Percentiles rank a stretch among this genome's conserved stretches.
phyloP scores from a whole-genome alignment of 2,797 vertebrate genomes.

The Arrhamphus sclerolepis region DNA sequence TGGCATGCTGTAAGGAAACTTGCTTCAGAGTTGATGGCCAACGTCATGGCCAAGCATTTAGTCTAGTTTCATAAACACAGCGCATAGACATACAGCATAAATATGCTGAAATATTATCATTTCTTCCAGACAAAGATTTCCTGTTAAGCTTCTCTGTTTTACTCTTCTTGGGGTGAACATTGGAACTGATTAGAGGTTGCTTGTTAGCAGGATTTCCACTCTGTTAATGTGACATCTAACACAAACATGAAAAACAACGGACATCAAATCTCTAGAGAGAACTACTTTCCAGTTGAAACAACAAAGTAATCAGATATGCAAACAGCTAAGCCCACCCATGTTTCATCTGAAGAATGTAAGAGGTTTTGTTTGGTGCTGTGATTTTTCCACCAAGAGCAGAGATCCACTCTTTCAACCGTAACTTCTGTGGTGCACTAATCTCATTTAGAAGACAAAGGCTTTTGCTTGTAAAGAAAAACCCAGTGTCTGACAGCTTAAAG shows the following conservation, averaged over 20 bases:
- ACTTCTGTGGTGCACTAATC: conserved; percentile 9
- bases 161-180: not conserved
- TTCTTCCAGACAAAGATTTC: too few relatives aligned
- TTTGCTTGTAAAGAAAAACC: conserved; percentile 27
- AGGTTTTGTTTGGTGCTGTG: conserved; percentile 5
- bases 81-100: too few relatives aligned
- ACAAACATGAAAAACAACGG: conserved; percentile 4
- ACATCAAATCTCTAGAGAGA: conserved; percentile 9
- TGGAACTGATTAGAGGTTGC: conserved; percentile 14
- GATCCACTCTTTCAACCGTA: conserved; percentile 6
- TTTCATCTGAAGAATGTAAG: conserved; percentile 18
- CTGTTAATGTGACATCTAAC: not conserved
- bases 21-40: too few relatives aligned
- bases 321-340: not conserved
- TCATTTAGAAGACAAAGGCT: conserved; percentile 13
- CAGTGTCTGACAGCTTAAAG: conserved; percentile 24
- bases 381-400: not conserved
- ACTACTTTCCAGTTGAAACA: conserved; percentile 3
- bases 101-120: too few relatives aligned
- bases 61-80: too few relatives aligned
- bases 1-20: too few relatives aligned
- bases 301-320: conserved; percentile 3
- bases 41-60: too few relatives aligned
- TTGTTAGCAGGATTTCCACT: conserved; percentile 20
- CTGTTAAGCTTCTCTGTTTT: too few relatives aligned